Percentiles rank a stretch among this genome's conserved stretches.
Conservation (phyloP, 92 coral and sea anemone species). For the Epizoanthus ramosus region DNA sequence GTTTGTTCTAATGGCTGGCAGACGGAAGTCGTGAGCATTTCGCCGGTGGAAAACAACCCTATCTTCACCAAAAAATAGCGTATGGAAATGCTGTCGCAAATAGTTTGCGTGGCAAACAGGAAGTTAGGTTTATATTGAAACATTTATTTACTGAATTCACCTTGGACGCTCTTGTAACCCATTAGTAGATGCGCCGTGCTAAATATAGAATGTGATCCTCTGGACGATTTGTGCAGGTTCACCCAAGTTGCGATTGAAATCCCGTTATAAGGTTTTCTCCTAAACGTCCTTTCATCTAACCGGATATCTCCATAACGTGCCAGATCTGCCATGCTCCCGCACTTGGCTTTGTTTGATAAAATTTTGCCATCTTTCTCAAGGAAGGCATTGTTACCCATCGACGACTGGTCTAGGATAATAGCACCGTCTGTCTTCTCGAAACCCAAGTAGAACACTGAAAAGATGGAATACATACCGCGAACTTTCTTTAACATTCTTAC, state of each 20-base stretch:
- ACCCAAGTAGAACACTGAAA: slow-evolving; percentile 76
- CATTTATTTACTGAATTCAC: neutral
- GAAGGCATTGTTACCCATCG: slow-evolving; percentile 91
- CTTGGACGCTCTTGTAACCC: slow-evolving; percentile 5
- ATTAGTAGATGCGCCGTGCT: slow-evolving; percentile 84
- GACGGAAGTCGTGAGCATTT: too few relatives aligned
- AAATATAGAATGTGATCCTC: slow-evolving; percentile 88
- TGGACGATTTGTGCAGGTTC: slow-evolving; percentile 67
- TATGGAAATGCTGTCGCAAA: too few relatives aligned
- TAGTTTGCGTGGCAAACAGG: too few relatives aligned
- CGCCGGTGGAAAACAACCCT: too few relatives aligned
- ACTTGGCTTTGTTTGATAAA: slow-evolving; percentile 68
- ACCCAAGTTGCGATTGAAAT: slow-evolving; percentile 89
- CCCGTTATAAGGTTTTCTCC: slow-evolving; percentile 86
- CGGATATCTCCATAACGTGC: slow-evolving; percentile 82
- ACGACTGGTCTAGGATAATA: slow-evolving; percentile 82
- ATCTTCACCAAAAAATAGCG: too few relatives aligned
- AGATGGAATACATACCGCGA: neutral
- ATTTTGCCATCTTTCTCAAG: slow-evolving; percentile 80
- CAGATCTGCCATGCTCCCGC: slow-evolving; percentile 86
- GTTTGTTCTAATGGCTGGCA: too few relatives aligned
- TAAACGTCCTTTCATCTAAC: slow-evolving; percentile 82
- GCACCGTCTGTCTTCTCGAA: slow-evolving; percentile 79
- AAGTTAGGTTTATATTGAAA: too few relatives aligned
- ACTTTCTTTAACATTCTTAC: too few relatives aligned